A percentile compares a stretch with the other conserved stretches of the same genome.
Conservation (phyloP, 2,888 invertebrate species). For the Linhomoeus sp. region DNA sequence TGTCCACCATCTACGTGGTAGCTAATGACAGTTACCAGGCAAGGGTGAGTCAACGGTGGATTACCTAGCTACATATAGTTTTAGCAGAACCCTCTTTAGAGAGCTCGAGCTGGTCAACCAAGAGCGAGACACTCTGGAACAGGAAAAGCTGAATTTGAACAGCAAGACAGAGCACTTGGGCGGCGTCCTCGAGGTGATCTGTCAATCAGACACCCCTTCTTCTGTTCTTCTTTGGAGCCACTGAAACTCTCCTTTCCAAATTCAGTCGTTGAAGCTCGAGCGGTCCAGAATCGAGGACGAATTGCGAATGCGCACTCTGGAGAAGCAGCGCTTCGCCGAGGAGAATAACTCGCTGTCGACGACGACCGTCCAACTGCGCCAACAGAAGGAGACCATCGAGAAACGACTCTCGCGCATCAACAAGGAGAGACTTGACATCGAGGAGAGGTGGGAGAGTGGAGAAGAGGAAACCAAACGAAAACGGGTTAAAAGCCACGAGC, state of each 20-base stretch:
- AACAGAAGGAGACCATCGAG: background rate
- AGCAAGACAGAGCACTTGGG: slow-evolving; percentile 19
- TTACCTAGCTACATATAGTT: too few relatives aligned
- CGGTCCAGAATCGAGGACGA: slow-evolving; percentile 27
- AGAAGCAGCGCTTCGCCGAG: slow-evolving; percentile 25
- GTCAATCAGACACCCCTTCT: too few relatives aligned
- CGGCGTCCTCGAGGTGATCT: slow-evolving; percentile 6
- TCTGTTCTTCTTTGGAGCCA: too few relatives aligned
- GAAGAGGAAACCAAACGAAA: too few relatives aligned
- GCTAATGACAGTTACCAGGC: too few relatives aligned
- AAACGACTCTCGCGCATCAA: too few relatives aligned
- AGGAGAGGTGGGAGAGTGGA: too few relatives aligned
- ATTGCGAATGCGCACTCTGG: slow-evolving; percentile 22
- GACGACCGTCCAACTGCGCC: slow-evolving; percentile 25
- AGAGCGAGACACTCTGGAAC: slow-evolving; percentile 26
- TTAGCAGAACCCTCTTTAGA: slow-evolving; percentile 23
- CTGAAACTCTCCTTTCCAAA: too few relatives aligned
- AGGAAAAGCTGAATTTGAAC: slow-evolving; percentile 20
- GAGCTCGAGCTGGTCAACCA: slow-evolving; percentile 30
- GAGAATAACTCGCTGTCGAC: slow-evolving; percentile 29
- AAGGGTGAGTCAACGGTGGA: too few relatives aligned
- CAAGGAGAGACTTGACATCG: too few relatives aligned
- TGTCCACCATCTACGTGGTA: too few relatives aligned
- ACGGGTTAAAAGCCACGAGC: slow-evolving; percentile 5
- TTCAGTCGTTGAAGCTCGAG: slow-evolving; percentile 28